These are phyloP conservation scores for Acrocephalus kingi DNA, from an alignment of 2,113 vertebrate species.

Conservation along the genomic window DNA sequence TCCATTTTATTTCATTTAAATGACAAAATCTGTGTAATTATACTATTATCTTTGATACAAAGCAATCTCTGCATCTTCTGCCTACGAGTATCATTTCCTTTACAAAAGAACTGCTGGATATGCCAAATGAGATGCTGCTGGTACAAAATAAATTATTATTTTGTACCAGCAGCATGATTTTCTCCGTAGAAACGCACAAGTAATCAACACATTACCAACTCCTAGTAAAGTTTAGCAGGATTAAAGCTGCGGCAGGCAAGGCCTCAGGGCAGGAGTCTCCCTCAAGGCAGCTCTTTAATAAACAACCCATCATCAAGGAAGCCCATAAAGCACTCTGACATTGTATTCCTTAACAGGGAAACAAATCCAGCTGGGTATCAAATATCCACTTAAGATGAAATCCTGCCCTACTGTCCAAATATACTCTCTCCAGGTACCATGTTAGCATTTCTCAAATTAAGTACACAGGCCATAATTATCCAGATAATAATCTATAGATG, in stretches of 20 bases:
- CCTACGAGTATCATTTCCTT: neutral
- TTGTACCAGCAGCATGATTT: neutral
- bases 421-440: neutral
- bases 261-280: slow-evolving; percentile 72
- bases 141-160: neutral
- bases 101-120: neutral
- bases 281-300: slow-evolving; percentile 78
- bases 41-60: neutral
- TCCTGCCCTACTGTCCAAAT: neutral
- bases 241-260: slow-evolving; percentile 77
- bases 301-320: slow-evolving; percentile 66
- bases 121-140: neutral
- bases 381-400: neutral
- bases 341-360: neutral
- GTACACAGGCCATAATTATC: neutral
- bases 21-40: neutral
- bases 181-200: slow-evolving; percentile 43
- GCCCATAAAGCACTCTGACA: neutral
- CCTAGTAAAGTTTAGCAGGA: slow-evolving; percentile 69
- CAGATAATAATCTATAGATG: neutral
- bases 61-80: neutral
- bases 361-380: slow-evolving; percentile 1
- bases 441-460: neutral
- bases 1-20: neutral
- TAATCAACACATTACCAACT: slow-evolving; percentile 61